phyloP scores from a whole-genome alignment of 2,797 vertebrate genomes.

The Acanthurus tractus region DNA sequence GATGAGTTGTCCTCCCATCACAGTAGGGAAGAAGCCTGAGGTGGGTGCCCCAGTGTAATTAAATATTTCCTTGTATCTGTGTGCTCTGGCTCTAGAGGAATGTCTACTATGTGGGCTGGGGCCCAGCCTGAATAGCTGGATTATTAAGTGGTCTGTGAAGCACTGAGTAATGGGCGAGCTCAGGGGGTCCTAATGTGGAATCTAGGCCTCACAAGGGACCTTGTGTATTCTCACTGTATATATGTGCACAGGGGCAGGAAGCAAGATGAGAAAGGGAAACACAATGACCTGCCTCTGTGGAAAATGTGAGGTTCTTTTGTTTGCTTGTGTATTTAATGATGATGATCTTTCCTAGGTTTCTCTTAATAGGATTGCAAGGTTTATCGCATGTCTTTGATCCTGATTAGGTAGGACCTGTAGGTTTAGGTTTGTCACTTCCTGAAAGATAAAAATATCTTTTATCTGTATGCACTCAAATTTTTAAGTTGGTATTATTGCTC shows the following conservation, averaged over 20 bases:
- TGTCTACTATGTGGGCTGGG: slow-evolving; percentile 64
- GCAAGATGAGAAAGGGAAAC: slow-evolving; percentile 35
- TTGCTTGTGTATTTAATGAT: slow-evolving; percentile 24
- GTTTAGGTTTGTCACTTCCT: background rate
- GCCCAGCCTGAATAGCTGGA: slow-evolving; percentile 39
- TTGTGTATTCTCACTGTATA: slow-evolving; percentile 26
- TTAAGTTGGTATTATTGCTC: background rate
- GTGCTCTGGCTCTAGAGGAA: slow-evolving; percentile 66
- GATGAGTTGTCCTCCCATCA: slow-evolving; percentile 23
- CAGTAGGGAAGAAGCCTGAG: slow-evolving; percentile 34
- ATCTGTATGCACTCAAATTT: background rate
- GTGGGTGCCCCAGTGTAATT: slow-evolving; percentile 52
- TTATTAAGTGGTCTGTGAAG: slow-evolving; percentile 58
- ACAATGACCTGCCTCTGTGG: slow-evolving; percentile 1
- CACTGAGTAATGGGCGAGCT: slow-evolving; percentile 54
- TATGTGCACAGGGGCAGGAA: slow-evolving; percentile 33
- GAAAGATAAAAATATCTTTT: background rate
- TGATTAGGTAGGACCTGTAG: too few relatives aligned
- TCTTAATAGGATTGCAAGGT: slow-evolving; percentile 14
- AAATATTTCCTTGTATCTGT: slow-evolving; percentile 67
- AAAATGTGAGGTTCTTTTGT: slow-evolving; percentile 46
- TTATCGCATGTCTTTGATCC: background rate
- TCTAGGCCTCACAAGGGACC: slow-evolving; percentile 41
- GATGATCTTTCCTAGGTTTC: slow-evolving; percentile 14
- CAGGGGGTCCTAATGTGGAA: slow-evolving; percentile 43